These are phyloP conservation scores for Calameuta idolon DNA, from an alignment of 2,888 invertebrate species.

Conservation along the genomic window DNA sequence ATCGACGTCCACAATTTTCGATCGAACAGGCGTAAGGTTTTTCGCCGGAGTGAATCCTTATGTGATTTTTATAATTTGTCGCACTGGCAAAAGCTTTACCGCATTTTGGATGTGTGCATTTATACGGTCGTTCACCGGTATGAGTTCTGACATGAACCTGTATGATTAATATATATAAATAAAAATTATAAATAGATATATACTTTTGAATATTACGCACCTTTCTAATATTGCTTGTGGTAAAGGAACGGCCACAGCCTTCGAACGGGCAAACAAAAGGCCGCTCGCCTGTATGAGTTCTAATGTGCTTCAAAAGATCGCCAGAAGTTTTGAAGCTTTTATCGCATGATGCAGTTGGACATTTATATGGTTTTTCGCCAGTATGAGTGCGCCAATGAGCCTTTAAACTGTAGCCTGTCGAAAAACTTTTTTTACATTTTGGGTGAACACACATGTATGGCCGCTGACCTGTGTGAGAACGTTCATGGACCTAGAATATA, in stretches of 20 bases:
- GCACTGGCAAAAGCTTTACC: conserved; percentile 76
- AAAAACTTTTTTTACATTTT: conserved; percentile 69
- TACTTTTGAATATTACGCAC: conserved; percentile 43
- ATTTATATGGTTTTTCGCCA: conserved; percentile 72
- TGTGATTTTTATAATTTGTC: conserved; percentile 78
- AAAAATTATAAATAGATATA: background rate
- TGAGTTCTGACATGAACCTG: conserved; percentile 75
- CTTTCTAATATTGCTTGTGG: conserved; percentile 78
- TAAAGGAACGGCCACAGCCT: conserved; percentile 75
- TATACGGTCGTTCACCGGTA: conserved; percentile 77
- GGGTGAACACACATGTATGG: conserved; percentile 68
- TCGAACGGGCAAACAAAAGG: conserved; percentile 63
- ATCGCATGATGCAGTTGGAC: conserved; percentile 68
- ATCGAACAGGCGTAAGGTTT: conserved; percentile 76
- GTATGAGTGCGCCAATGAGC: conserved; percentile 73
- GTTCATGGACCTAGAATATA: conserved; percentile 68
- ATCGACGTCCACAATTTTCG: conserved; percentile 73
- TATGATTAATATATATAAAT: background rate
- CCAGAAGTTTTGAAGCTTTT: conserved; percentile 74
- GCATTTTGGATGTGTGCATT: conserved; percentile 72
- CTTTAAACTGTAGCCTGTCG: conserved; percentile 71
- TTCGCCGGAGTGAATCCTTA: conserved; percentile 77
- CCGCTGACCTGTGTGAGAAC: conserved; percentile 69
- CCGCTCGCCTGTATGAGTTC: conserved; percentile 71
- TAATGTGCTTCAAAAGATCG: conserved; percentile 72